Percentiles rank a stretch among this genome's conserved stretches.
Evolutionary conservation across 2,888 invertebrate genomes (phyloP).

Genomic region (Drosophila multiciliata): DNA sequence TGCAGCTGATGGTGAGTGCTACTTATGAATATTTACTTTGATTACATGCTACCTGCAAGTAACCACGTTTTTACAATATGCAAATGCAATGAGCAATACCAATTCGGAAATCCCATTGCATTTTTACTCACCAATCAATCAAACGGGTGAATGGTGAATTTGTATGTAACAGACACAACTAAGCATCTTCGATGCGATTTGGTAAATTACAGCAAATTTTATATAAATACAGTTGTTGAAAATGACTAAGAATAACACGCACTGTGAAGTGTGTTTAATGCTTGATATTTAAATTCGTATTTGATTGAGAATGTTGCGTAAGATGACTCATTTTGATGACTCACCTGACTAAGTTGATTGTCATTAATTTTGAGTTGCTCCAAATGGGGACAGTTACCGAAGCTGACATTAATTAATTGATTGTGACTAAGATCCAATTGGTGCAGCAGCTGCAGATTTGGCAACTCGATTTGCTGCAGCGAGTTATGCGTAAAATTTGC

Average conservation of each 20-base stretch:
- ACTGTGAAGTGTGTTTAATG: neutral
- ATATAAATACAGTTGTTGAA: neutral
- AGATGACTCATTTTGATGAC: constrained; percentile 18
- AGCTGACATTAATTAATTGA: constrained; percentile 62
- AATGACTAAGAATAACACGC: neutral
- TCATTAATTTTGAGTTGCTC: constrained; percentile 68
- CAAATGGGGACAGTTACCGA: constrained; percentile 67
- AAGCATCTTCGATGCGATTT: neutral
- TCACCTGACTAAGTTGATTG: constrained; percentile 76
- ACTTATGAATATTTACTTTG: too few species aligned
- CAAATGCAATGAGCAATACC: neutral
- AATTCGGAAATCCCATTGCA: neutral
- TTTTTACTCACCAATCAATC: neutral
- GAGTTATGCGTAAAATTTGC: constrained; percentile 81
- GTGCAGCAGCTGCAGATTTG: constrained; percentile 59
- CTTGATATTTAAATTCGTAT: neutral
- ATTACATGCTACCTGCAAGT: neutral
- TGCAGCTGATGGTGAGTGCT: neutral
- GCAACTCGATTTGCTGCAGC: constrained; percentile 64
- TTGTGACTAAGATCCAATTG: constrained; percentile 77
- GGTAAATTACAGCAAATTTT: neutral
- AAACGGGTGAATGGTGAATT: neutral
- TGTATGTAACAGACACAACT: neutral
- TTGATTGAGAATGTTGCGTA: neutral
- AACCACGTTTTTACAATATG: neutral